Percentiles rank a stretch among this genome's conserved stretches.
Evolutionary conservation across 2,113 vertebrate species (phyloP).

Genomic region (Sardina pilchardus): DNA sequence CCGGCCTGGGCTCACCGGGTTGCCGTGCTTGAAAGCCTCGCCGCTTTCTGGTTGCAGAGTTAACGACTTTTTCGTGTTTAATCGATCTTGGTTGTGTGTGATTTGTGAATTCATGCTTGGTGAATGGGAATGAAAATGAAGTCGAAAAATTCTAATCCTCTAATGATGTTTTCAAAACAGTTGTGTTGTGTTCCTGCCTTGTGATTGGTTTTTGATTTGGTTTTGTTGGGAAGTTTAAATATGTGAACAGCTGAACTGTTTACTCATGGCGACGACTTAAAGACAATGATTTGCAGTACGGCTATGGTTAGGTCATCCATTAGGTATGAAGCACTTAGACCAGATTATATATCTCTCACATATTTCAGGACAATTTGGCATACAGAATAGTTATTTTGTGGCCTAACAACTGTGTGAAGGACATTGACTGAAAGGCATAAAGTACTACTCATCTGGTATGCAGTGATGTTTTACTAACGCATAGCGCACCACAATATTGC

Average conservation of each 20-base stretch:
- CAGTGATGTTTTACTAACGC: background rate
- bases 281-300: background rate
- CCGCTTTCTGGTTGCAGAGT: background rate
- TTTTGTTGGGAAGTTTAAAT: background rate
- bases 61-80: background rate
- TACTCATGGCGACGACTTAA: background rate
- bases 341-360: background rate
- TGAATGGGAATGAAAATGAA: background rate
- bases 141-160: background rate
- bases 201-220: background rate
- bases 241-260: background rate
- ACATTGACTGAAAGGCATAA: background rate
- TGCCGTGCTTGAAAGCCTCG: background rate
- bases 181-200: background rate
- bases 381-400: background rate
- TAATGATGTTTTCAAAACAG: constrained; percentile 5
- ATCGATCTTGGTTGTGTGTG: background rate
- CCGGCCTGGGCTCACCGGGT: background rate
- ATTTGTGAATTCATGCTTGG: background rate
- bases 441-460: background rate
- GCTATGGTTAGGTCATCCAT: background rate
- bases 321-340: background rate
- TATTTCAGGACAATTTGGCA: background rate
- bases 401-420: background rate
- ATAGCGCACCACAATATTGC: background rate